Evolutionary conservation across 2,797 vertebrate genomes (phyloP).

Genomic region (Chrosomus eos): DNA sequence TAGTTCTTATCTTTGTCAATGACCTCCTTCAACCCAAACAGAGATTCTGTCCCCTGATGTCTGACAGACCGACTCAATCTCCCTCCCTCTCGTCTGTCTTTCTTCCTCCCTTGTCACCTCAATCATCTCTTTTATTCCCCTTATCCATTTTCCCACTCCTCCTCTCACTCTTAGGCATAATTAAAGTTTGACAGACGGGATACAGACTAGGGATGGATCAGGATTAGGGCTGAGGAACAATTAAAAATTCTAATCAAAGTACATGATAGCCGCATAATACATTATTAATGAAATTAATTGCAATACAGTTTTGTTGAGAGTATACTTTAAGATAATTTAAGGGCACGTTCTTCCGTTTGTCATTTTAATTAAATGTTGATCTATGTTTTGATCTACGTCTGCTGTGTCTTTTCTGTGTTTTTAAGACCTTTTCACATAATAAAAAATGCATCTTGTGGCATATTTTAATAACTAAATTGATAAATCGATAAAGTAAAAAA

Average conservation of each 20-base stretch:
- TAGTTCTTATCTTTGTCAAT: slow-evolving; percentile 65
- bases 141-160: slow-evolving; percentile 28
- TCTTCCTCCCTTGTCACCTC: slow-evolving; percentile 3
- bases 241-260: not conserved
- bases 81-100: not conserved
- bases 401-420: not conserved
- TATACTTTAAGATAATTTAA: slow-evolving; percentile 6
- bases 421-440: not conserved
- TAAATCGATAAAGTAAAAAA: not conserved
- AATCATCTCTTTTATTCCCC: slow-evolving; percentile 28
- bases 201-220: not conserved
- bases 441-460: not conserved
- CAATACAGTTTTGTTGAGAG: not conserved
- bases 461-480: not conserved
- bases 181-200: slow-evolving; percentile 51
- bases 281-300: slow-evolving; percentile 13
- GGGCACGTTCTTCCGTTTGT: not conserved
- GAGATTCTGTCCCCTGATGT: slow-evolving; percentile 33
- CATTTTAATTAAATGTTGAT: slow-evolving; percentile 1
- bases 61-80: slow-evolving; percentile 13
- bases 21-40: slow-evolving; percentile 34
- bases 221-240: not conserved
- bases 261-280: not conserved
- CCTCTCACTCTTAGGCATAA: slow-evolving; percentile 26
- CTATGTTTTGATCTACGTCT: no score